Evolutionary conservation across 2,113 vertebrate genomes (phyloP), one percentile per base, ranked within the genome.

Genomic region (Electrona antarctica): DNA sequence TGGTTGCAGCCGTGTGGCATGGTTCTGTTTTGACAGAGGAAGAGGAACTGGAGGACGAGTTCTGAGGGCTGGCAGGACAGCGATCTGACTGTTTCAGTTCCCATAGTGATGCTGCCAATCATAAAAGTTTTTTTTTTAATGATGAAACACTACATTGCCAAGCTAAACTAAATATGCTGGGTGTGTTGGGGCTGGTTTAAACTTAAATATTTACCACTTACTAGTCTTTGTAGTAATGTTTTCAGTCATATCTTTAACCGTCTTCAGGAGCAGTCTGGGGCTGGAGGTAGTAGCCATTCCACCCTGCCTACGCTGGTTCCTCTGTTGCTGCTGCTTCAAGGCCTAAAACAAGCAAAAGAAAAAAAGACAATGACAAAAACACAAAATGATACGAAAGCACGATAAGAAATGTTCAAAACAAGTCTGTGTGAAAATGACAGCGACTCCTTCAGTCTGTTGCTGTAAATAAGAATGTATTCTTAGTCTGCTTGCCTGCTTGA

Each of bases 261-360:
- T 90, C 85, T 97, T 97, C 57, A 98, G 92, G 8, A 97, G 91
- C 29, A 96, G 91, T 47, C 96, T 93, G 45, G 96, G 95, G 65
- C 69, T 93, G 11, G 96, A 90, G 4, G 95, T 69, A 48, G 95
- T 80, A 0, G 96, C 87, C 90, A 96, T 91, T 1, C 91, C 94
- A 1, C 93, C 89, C 63, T 96, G 93, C 80, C 96, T 94, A 28
- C 96, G 96, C 86, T 96, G 94, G 77, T 96, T 95, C 84, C 94
- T 94, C 84, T 97, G 95, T 67, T 97, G 95, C 87, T 96, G 95
- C 91, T 98, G 97, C 80, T 97, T 98, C 82, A 98, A 83, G 74
- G 97, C 97, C 97, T 92, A 52, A 49, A 67, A 72, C 8, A 11
- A 59, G 57, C 13, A 61, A 59, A 80, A 69, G 1, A 78, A 71